Conservation (phyloP, 2,113 vertebrate species). For the Ceyx margarethae region DNA sequence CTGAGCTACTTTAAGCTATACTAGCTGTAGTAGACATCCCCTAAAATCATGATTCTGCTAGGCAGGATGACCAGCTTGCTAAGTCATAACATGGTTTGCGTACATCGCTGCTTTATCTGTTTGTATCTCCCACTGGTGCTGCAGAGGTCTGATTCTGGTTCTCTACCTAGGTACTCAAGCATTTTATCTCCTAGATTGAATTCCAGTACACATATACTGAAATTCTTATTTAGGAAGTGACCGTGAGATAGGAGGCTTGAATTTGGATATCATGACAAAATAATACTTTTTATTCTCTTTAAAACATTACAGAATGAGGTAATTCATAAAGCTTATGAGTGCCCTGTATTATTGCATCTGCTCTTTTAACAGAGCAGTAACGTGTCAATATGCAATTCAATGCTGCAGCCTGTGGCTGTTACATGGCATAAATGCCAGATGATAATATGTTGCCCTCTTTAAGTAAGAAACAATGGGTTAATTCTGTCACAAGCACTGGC, state of each 20-base stretch:
- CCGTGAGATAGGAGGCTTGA: not conserved
- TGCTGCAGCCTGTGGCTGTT: not conserved
- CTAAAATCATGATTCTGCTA: not conserved
- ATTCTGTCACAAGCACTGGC: not conserved
- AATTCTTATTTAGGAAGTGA: not conserved
- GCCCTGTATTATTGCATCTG: not conserved
- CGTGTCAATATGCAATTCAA: not conserved
- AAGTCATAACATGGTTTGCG: not conserved
- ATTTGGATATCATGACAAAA: not conserved
- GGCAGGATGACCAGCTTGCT: not conserved
- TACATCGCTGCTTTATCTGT: not conserved
- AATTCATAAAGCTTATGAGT: not conserved
- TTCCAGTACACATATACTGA: not conserved
- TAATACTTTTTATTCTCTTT: not conserved
- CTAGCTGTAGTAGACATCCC: not conserved
- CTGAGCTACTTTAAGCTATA: not conserved
- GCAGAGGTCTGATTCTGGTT: not conserved
- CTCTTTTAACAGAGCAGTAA: not conserved
- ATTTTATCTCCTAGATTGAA: not conserved
- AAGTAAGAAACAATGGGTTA: not conserved
- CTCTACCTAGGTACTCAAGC: not conserved
- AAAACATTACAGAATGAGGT: not conserved
- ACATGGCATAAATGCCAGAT: not conserved
- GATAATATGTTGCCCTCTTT: rapidly evolving
- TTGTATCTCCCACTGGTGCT: not conserved